These are phyloP conservation scores for Protodeltote pygarga DNA, from an alignment of 2,888 invertebrate genomes.

Conservation along the genomic window DNA sequence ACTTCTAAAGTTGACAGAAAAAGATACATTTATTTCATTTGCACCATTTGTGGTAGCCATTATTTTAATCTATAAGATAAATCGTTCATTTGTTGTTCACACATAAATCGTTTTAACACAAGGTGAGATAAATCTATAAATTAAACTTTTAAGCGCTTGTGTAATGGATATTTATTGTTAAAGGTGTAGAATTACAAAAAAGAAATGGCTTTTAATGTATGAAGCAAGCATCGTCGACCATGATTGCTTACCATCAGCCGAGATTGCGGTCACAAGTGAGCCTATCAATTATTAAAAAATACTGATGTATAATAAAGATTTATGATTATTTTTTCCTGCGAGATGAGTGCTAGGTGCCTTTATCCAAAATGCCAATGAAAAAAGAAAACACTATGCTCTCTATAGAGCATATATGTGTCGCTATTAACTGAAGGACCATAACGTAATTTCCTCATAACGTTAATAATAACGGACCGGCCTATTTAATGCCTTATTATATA, in stretches of 20 bases:
- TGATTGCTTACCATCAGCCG: no score
- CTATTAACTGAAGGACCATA: constrained; percentile 36
- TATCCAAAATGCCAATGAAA: constrained; percentile 14
- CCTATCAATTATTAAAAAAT: no score
- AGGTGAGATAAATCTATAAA: constrained; percentile 39
- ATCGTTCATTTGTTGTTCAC: constrained; percentile 54
- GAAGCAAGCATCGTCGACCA: no score
- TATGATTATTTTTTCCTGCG: no score
- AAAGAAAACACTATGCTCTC: constrained; percentile 14
- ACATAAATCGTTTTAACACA: constrained; percentile 47
- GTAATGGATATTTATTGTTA: no score
- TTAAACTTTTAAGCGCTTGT: constrained; percentile 25
- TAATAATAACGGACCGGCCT: constrained; percentile 25
- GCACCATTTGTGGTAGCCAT: constrained; percentile 50
- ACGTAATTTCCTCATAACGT: constrained; percentile 30
- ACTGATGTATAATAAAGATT: no score
- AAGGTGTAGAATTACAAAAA: no score
- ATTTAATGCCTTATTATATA: constrained; percentile 6
- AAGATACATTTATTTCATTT: constrained; percentile 48
- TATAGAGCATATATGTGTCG: constrained; percentile 13
- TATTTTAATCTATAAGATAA: constrained; percentile 59
- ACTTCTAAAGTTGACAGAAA: constrained; percentile 25
- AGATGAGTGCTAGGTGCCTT: no score
- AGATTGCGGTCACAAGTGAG: no score
- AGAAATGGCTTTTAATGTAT: no score